Conservation (phyloP, 1,140 invertebrate species). For the Drosophila obscura region DNA sequence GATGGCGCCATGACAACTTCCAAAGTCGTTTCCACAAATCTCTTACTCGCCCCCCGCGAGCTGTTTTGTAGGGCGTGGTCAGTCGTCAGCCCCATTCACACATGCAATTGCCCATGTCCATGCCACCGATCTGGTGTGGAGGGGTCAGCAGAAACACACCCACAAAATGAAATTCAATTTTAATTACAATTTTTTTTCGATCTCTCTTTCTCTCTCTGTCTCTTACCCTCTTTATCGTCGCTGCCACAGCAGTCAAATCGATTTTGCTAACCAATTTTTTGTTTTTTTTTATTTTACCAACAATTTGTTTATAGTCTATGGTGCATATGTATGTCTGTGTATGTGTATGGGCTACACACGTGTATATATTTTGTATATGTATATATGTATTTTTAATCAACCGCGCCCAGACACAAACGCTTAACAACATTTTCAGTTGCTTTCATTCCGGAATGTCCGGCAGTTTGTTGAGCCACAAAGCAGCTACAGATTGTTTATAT, state of each 20-base stretch:
- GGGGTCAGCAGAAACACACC: conserved; percentile 44
- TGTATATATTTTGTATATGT: conserved; percentile 15
- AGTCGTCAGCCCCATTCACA: conserved; percentile 8
- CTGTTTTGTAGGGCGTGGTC: conserved; percentile 11
- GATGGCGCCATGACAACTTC: conserved; percentile 68
- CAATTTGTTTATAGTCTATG: conserved; percentile 35
- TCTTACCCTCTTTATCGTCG: conserved; percentile 10
- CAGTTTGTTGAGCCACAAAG: conserved; percentile 72
- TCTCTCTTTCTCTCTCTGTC: not conserved
- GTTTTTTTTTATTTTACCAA: conserved; percentile 9
- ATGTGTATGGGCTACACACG: not conserved
- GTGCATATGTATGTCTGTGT: not conserved
- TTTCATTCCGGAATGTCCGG: conserved; percentile 61
- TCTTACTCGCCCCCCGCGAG: not conserved
- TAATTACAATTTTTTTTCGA: conserved; percentile 69
- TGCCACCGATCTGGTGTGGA: conserved; percentile 1
- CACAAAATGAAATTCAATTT: conserved; percentile 75
- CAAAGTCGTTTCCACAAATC: conserved; percentile 34
- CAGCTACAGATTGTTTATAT: conserved; percentile 75
- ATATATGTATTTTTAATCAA: conserved; percentile 78
- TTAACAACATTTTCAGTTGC: conserved; percentile 63
- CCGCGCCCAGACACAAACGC: conserved; percentile 74
- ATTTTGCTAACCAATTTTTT: conserved; percentile 71
- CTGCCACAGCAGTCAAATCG: conserved; percentile 55
- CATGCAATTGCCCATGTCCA: conserved; percentile 34